These are phyloP conservation scores for Gymnosoma rotundatum DNA, from an alignment of 2,888 invertebrate species.

Conservation along the genomic window DNA sequence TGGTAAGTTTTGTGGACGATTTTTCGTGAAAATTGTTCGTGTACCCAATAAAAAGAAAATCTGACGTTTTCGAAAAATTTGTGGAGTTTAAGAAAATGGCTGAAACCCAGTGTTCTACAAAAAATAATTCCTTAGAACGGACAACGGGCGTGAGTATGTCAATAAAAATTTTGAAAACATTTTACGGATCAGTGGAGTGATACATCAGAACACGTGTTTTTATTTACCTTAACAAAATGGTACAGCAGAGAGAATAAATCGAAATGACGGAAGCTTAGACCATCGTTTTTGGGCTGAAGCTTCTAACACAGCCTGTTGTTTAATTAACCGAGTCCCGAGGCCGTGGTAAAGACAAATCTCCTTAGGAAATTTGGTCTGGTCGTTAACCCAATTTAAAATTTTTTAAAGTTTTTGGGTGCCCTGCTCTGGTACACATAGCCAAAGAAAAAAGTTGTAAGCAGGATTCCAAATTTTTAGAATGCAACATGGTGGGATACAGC, in stretches of 20 bases:
- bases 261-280: neutral
- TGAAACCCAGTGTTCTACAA: neutral
- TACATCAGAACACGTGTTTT: no score
- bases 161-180: neutral
- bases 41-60: no score
- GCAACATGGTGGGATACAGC: slow-evolving; percentile 66
- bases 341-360: no score
- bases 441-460: slow-evolving; percentile 59
- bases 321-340: slow-evolving; percentile 35
- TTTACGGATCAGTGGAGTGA: neutral
- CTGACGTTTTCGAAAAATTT: no score
- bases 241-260: slow-evolving; percentile 10
- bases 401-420: slow-evolving; percentile 55
- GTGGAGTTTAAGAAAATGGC: no score
- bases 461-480: slow-evolving; percentile 56
- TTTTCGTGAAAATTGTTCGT: no score
- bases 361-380: no score
- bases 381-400: slow-evolving; percentile 45
- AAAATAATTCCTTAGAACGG: slow-evolving; percentile 7
- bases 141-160: slow-evolving; percentile 18
- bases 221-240: no score
- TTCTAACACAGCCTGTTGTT: slow-evolving; percentile 55
- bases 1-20: no score
- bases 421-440: slow-evolving; percentile 61
- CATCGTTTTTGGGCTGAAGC: slow-evolving; percentile 63